Conservation (phyloP, 2,113 vertebrate genomes). For the Marmota flaviventris region DNA sequence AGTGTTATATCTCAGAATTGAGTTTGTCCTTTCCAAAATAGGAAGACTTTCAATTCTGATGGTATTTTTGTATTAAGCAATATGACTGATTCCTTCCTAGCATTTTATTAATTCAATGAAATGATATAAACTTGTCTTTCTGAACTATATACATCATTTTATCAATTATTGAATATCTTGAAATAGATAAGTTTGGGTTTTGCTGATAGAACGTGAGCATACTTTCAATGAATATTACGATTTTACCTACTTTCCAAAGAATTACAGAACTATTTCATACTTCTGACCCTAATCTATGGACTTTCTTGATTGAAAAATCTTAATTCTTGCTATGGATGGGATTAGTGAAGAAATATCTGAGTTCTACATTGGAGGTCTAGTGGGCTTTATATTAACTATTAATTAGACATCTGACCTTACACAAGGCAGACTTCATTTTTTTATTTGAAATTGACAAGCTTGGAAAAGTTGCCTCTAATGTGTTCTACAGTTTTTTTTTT, state of each 20-base stretch:
- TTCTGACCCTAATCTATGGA: constrained; percentile 13
- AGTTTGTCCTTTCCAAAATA: neutral
- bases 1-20: neutral
- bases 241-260: neutral
- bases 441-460: neutral
- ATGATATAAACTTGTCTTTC: constrained; percentile 52
- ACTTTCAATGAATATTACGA: constrained; percentile 18
- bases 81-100: neutral
- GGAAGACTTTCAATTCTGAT: neutral
- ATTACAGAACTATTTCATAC: neutral
- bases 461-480: neutral
- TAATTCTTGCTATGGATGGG: neutral
- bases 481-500: neutral
- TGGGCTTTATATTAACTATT: neutral
- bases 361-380: neutral
- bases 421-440: constrained; percentile 22
- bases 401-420: neutral
- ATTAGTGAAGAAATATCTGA: neutral
- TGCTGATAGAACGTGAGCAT: neutral
- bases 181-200: constrained; percentile 38
- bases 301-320: neutral
- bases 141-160: constrained; percentile 16
- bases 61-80: neutral
- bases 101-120: constrained; percentile 41
- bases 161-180: constrained; percentile 35